phyloP scores from a whole-genome alignment of 2,888 invertebrate genomes.

The Amiota mariae region DNA sequence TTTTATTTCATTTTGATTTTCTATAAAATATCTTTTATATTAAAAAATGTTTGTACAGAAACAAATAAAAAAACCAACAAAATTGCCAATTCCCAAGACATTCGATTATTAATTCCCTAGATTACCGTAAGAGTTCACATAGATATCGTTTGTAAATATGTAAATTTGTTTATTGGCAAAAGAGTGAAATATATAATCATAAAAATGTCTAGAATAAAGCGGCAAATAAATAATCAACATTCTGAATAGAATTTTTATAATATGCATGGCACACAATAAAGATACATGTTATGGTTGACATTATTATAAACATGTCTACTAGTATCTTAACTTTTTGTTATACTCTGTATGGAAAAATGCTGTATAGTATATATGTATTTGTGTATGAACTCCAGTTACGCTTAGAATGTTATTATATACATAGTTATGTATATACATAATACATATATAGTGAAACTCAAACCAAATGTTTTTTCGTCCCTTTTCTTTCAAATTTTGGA shows the following conservation, averaged over 20 bases:
- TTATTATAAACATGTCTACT: not conserved
- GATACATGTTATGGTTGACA: conserved; percentile 59
- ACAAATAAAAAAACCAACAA: conserved; percentile 33
- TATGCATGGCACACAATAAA: conserved; percentile 55
- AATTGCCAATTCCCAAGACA: conserved; percentile 70
- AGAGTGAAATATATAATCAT: conserved; percentile 70
- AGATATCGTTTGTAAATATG: conserved; percentile 49
- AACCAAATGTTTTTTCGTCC: too few relatives aligned
- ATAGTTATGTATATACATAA: too few relatives aligned
- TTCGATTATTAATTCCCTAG: conserved; percentile 70
- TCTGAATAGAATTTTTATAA: conserved; percentile 73
- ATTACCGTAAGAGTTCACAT: conserved; percentile 49
- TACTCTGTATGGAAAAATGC: conserved; percentile 43
- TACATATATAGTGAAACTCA: too few relatives aligned
- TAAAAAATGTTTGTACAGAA: conserved; percentile 11
- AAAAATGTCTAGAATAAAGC: conserved; percentile 60
- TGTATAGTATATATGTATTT: too few relatives aligned
- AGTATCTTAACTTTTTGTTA: conserved; percentile 1
- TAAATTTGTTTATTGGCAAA: conserved; percentile 63
- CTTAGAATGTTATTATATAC: too few relatives aligned
- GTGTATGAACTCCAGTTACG: too few relatives aligned
- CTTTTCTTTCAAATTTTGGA: too few relatives aligned
- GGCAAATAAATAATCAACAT: conserved; percentile 44
- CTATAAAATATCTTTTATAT: conserved; percentile 34
- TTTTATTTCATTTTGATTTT: too few relatives aligned